Conservation (phyloP, 2,888 invertebrate species). For the Phorcus lineatus region DNA sequence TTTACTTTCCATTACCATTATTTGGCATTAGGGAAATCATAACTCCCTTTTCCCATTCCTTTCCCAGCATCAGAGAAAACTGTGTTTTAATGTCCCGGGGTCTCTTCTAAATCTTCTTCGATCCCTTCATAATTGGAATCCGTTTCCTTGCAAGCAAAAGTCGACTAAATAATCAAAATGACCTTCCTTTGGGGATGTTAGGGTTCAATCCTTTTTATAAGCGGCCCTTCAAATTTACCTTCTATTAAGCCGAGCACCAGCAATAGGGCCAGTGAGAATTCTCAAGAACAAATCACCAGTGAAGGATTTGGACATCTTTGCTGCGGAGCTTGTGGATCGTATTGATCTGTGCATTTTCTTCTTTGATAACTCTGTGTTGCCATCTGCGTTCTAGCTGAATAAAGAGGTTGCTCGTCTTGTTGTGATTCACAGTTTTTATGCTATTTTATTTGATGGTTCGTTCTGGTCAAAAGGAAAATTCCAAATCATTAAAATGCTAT, state of each 20-base stretch:
- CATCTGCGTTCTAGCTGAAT: too few species aligned
- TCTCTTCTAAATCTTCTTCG: neutral
- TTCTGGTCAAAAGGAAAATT: too few species aligned
- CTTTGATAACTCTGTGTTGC: neutral
- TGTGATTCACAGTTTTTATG: too few species aligned
- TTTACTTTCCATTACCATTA: neutral
- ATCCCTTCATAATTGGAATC: slow-evolving; percentile 3
- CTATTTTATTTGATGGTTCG: too few species aligned
- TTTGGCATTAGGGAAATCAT: neutral
- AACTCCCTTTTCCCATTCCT: neutral
- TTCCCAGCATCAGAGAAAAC: neutral
- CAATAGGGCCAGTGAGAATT: neutral
- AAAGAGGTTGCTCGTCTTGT: too few species aligned
- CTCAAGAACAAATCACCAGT: slow-evolving; percentile 1
- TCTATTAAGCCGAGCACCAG: neutral
- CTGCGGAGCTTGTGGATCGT: neutral
- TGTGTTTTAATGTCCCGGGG: slow-evolving; percentile 3
- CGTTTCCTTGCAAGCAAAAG: neutral
- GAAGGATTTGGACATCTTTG: neutral
- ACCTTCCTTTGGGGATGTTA: neutral
- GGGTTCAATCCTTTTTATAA: slow-evolving; percentile 6
- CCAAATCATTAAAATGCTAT: too few species aligned
- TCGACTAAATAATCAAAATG: slow-evolving; percentile 18
- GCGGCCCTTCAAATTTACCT: slow-evolving; percentile 5
- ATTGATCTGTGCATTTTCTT: neutral